Conservation (phyloP, 35 echinoderm and acorn worm genomes). For the Apostichopus parvimensis region DNA sequence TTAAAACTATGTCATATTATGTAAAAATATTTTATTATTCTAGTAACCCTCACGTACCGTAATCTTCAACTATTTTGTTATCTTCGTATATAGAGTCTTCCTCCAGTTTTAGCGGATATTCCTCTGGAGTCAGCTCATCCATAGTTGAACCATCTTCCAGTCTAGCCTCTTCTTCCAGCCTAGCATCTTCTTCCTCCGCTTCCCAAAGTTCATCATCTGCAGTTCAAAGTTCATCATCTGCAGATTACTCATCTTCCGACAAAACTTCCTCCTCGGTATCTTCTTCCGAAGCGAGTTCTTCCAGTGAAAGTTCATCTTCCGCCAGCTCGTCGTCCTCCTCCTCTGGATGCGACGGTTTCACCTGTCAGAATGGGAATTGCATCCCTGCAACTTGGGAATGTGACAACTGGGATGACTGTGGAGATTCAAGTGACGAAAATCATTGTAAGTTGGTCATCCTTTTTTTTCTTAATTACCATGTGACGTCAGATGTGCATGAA, state of each 20-base stretch:
- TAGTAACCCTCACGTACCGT: background rate
- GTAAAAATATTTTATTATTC: too few relatives aligned
- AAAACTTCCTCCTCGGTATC: background rate
- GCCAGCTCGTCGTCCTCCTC: background rate
- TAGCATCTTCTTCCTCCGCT: background rate
- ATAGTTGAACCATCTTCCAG: background rate
- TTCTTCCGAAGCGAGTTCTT: background rate
- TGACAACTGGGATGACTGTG: constrained; percentile 53
- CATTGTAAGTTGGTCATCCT: constrained; percentile 1
- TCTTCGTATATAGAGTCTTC: background rate
- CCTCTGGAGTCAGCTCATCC: background rate
- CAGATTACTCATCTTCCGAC: background rate
- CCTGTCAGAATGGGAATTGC: constrained; percentile 35
- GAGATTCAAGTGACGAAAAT: constrained; percentile 23
- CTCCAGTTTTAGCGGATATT: background rate
- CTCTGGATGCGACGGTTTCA: background rate
- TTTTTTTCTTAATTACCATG: too few relatives aligned
- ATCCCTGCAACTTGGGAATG: constrained; percentile 34
- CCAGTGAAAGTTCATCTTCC: background rate
- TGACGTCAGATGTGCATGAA: too few relatives aligned
- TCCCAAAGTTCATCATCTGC: background rate
- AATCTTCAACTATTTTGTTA: background rate
- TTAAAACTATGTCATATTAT: too few relatives aligned
- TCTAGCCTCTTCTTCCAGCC: background rate
- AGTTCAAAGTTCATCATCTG: background rate